Percentiles rank a stretch among this genome's conserved stretches.
Conservation (phyloP, 2,113 vertebrate species). For the Panthera uncia region DNA sequence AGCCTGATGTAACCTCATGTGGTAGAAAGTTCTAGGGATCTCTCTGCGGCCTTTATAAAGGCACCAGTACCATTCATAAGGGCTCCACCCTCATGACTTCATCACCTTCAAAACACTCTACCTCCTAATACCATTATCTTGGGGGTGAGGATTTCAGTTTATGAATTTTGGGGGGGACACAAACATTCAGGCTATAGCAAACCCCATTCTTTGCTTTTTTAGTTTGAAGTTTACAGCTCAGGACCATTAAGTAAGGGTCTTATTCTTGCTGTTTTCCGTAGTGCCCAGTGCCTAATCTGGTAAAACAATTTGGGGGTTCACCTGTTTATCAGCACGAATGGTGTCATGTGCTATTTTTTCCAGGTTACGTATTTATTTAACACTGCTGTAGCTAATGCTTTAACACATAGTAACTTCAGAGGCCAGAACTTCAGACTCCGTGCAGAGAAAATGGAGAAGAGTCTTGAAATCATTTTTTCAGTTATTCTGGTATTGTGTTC, state of each 20-base stretch:
- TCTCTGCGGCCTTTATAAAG: not conserved
- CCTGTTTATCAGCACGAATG: not conserved
- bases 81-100: not conserved
- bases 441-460: not conserved
- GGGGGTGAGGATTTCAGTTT: not conserved
- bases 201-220: not conserved
- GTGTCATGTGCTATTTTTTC: not conserved
- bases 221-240: not conserved
- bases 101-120: not conserved
- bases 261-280: not conserved
- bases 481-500: not conserved
- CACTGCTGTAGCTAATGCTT: not conserved
- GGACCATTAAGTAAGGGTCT: not conserved
- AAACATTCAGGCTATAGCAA: not conserved
- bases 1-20: not conserved
- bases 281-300: not conserved
- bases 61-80: not conserved
- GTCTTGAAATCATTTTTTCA: constrained; percentile 14
- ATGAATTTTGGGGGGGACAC: not conserved
- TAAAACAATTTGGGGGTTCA: not conserved
- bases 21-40: not conserved
- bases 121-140: not conserved
- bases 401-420: not conserved
- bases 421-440: not conserved
- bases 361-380: constrained; percentile 3